phyloP scores from a whole-genome alignment of 1,140 invertebrate species.

The Lamellibrachia luymesi region DNA sequence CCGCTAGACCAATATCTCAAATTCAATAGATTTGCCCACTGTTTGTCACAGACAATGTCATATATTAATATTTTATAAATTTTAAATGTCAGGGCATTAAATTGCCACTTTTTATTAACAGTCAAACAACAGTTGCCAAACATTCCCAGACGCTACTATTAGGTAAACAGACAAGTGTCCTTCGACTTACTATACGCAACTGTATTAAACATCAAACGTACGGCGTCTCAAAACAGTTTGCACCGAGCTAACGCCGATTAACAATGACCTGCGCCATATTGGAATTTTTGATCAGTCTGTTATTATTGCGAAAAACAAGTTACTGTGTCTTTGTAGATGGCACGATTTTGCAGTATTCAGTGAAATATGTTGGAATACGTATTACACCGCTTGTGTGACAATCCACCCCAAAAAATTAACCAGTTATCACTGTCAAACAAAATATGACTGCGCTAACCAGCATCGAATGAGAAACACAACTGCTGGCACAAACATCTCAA shows the following conservation, averaged over 20 bases:
- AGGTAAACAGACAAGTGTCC: background rate
- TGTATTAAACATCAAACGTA: background rate
- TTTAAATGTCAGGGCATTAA: background rate
- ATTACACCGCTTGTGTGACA: background rate
- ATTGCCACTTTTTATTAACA: background rate
- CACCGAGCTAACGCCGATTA: background rate
- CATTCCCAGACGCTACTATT: background rate
- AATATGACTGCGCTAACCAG: background rate
- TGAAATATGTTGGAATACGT: background rate
- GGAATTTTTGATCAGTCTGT: background rate
- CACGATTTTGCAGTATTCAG: background rate
- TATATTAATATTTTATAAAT: background rate
- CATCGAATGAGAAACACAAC: background rate
- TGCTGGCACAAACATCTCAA: background rate
- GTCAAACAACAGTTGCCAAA: background rate
- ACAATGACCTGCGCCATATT: constrained; percentile 4
- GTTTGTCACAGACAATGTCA: background rate
- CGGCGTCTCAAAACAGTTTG: background rate
- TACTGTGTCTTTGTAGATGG: background rate
- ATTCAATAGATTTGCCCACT: background rate
- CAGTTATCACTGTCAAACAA: background rate
- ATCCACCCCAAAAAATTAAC: background rate
- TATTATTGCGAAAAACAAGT: background rate
- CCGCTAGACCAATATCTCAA: background rate
- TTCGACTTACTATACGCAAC: background rate